These are phyloP conservation scores for Rhagonycha lutea DNA, from an alignment of 2,888 invertebrate genomes.

Conservation along the genomic window DNA sequence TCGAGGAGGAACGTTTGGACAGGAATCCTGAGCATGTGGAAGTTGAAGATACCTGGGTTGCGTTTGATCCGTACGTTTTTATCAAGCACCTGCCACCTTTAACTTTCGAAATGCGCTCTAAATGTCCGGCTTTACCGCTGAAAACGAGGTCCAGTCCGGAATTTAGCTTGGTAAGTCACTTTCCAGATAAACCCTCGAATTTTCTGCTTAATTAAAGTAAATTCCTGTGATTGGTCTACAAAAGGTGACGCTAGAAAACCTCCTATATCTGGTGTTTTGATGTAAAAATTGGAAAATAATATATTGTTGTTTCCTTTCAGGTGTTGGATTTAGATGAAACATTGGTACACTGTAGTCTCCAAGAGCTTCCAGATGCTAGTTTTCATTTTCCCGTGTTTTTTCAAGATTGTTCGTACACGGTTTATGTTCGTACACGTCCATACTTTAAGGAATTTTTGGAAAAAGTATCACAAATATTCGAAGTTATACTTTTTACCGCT, in stretches of 20 bases:
- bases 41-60: conserved; percentile 69
- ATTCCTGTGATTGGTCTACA: not conserved
- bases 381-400: conserved; percentile 92
- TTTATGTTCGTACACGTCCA: conserved; percentile 84
- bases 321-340: conserved; percentile 82
- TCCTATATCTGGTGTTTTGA: no score
- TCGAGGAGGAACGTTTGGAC: conserved; percentile 47
- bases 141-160: conserved; percentile 92
- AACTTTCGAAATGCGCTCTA: conserved; percentile 73
- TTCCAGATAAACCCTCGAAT: no score
- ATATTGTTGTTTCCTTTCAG: conserved; percentile 50
- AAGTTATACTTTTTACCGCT: conserved; percentile 94
- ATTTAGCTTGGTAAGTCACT: conserved; percentile 80
- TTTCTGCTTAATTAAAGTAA: not conserved
- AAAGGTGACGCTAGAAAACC: not conserved
- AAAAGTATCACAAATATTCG: conserved; percentile 80
- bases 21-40: conserved; percentile 52
- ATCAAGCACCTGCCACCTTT: conserved; percentile 88
- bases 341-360: conserved; percentile 91
- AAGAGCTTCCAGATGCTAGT: conserved; percentile 88
- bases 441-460: conserved; percentile 91
- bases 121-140: conserved; percentile 83
- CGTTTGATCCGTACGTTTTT: conserved; percentile 88
- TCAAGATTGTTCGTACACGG: conserved; percentile 88
- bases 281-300: not conserved